These are phyloP conservation scores for Pelusios castaneus DNA, from an alignment of 2,113 vertebrate genomes.

Conservation along the genomic window DNA sequence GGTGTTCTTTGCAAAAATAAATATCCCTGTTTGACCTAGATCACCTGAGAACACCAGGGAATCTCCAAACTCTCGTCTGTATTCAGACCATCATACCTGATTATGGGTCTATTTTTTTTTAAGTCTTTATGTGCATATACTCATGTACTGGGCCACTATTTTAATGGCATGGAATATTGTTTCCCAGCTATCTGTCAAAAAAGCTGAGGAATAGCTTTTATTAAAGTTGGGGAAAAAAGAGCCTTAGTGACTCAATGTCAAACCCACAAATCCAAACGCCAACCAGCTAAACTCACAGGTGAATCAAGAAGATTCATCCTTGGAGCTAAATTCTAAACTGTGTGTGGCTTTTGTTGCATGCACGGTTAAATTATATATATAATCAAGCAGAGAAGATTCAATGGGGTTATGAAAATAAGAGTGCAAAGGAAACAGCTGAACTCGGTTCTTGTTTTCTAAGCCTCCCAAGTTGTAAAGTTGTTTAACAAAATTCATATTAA, in stretches of 20 bases:
- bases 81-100: slow-evolving; percentile 44
- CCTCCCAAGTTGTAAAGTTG: slow-evolving; percentile 74
- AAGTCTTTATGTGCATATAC: slow-evolving; percentile 43
- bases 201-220: background rate
- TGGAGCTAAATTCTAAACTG: slow-evolving; percentile 23
- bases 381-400: slow-evolving; percentile 54
- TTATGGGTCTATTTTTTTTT: slow-evolving; percentile 52
- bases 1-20: slow-evolving; percentile 50
- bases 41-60: background rate
- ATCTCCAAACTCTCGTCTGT: slow-evolving; percentile 20
- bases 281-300: background rate
- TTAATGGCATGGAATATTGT: background rate
- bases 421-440: slow-evolving; percentile 54
- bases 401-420: slow-evolving; percentile 74
- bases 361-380: slow-evolving; percentile 19
- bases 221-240: slow-evolving; percentile 18
- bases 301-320: slow-evolving; percentile 6
- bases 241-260: background rate
- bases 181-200: background rate
- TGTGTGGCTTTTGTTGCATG: background rate
- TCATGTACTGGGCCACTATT: slow-evolving; percentile 30
- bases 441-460: slow-evolving; percentile 68
- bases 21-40: slow-evolving; percentile 47
- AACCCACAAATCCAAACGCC: background rate
- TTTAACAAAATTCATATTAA: slow-evolving; percentile 69